Conservation (phyloP, 2,113 vertebrate genomes). For the Pontoporia blainvillei region DNA sequence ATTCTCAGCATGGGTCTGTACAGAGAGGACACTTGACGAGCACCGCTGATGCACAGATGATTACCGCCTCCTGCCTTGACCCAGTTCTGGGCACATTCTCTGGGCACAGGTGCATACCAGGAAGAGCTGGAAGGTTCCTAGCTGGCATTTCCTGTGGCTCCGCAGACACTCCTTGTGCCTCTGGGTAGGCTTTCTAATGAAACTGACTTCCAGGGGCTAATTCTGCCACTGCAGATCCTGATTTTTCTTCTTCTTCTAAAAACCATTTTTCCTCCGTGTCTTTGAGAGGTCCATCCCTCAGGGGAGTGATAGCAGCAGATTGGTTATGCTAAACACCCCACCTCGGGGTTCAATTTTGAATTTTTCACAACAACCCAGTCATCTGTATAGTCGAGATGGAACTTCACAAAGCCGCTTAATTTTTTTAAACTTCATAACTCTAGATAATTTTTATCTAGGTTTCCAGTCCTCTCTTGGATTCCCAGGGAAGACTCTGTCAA, state of each 20-base stretch:
- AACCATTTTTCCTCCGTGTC: slow-evolving; percentile 54
- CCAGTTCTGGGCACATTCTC: rapidly evolving
- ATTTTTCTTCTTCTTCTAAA: slow-evolving; percentile 49
- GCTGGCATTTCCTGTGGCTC: background rate
- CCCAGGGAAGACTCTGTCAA: background rate
- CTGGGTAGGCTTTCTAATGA: background rate
- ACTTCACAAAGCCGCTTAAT: slow-evolving; percentile 54
- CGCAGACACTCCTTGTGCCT: background rate
- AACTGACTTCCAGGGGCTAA: slow-evolving; percentile 20
- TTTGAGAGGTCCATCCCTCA: slow-evolving; percentile 16
- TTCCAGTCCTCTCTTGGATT: slow-evolving; percentile 2
- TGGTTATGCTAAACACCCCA: slow-evolving; percentile 68
- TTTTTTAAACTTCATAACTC: slow-evolving; percentile 51
- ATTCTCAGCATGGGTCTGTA: background rate
- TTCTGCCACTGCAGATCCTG: background rate
- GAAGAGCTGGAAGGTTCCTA: background rate
- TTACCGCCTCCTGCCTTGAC: background rate
- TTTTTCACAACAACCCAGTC: slow-evolving; percentile 29
- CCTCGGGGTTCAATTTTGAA: slow-evolving; percentile 36
- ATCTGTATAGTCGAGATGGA: slow-evolving; percentile 49
- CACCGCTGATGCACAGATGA: background rate
- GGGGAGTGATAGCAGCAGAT: slow-evolving; percentile 59
- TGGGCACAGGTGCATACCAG: background rate
- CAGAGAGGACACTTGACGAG: background rate
- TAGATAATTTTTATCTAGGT: slow-evolving; percentile 40